These are phyloP conservation scores for Diabrotica undecimpunctata DNA, from an alignment of 1,140 invertebrate genomes.

Conservation along the genomic window DNA sequence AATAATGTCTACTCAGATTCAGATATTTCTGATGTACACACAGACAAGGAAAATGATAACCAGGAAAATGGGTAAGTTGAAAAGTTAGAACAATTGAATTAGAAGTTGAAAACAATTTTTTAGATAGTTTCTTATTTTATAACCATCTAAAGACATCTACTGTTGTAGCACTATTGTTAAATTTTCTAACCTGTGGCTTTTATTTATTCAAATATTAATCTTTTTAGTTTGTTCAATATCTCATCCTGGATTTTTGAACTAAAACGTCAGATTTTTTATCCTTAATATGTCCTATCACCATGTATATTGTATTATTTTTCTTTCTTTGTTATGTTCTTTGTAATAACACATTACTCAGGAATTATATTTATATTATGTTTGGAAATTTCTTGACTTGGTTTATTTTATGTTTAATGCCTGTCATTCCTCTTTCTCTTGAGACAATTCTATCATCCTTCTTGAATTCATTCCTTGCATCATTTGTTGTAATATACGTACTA, in stretches of 20 bases:
- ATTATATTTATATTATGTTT: too few species aligned
- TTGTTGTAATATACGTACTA: too few species aligned
- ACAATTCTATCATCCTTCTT: not conserved
- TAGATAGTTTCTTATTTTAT: too few species aligned
- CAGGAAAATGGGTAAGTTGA: not conserved
- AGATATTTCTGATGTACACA: slow-evolving; percentile 7
- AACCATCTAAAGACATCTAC: not conserved
- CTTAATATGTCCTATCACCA: too few species aligned
- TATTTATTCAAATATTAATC: not conserved
- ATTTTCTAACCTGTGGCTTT: not conserved
- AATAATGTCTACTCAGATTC: slow-evolving; percentile 48
- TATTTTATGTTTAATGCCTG: too few species aligned
- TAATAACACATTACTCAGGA: too few species aligned
- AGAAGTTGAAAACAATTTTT: too few species aligned
- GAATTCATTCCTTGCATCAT: not conserved
- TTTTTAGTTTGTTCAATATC: not conserved
- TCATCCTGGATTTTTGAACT: not conserved
- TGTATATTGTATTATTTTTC: too few species aligned
- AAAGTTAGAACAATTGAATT: too few species aligned
- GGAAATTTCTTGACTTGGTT: too few species aligned
- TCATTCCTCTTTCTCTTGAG: not conserved
- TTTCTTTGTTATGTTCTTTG: too few species aligned
- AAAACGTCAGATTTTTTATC: not conserved
- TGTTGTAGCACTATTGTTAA: not conserved
- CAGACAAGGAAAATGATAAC: slow-evolving; percentile 5